Conservation (phyloP, 2,888 invertebrate genomes). For the Diloba caeruleocephala region DNA sequence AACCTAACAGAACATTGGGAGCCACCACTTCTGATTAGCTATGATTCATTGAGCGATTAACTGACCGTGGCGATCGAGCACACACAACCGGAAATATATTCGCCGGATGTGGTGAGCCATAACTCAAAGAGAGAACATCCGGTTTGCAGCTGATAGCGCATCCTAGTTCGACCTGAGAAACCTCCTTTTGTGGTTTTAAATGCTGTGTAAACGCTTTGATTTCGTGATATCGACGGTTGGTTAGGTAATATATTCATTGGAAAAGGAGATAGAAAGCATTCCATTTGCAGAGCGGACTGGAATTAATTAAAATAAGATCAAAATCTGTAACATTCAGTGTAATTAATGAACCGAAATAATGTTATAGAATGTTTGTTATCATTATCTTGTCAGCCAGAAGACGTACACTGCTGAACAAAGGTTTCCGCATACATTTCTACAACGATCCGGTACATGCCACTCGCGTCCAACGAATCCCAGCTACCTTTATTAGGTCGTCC, state of each 20-base stretch:
- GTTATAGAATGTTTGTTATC: no score
- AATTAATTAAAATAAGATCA: no score
- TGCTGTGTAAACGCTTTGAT: slow-evolving; percentile 27
- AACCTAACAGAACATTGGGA: slow-evolving; percentile 48
- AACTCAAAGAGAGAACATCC: slow-evolving; percentile 83
- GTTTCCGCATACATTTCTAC: no score
- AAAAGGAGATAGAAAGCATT: background rate
- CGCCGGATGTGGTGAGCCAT: slow-evolving; percentile 82
- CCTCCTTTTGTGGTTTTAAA: slow-evolving; percentile 58
- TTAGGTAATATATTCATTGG: slow-evolving; percentile 3
- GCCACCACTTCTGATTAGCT: slow-evolving; percentile 69
- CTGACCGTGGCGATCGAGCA: slow-evolving; percentile 71
- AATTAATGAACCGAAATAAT: no score
- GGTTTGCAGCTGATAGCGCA: slow-evolving; percentile 74
- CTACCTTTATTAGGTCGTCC: no score
- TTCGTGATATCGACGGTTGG: slow-evolving; percentile 22
- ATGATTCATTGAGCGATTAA: slow-evolving; percentile 83
- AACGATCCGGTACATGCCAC: no score
- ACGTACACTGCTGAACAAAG: no score
- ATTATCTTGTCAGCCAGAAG: no score
- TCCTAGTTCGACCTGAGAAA: slow-evolving; percentile 58
- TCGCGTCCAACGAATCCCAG: no score
- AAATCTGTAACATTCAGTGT: no score
- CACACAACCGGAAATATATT: slow-evolving; percentile 80
- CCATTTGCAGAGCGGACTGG: background rate